Evolutionary conservation across 1,140 invertebrate species (phyloP).

Genomic region (Pygmarrhopalites habei): DNA sequence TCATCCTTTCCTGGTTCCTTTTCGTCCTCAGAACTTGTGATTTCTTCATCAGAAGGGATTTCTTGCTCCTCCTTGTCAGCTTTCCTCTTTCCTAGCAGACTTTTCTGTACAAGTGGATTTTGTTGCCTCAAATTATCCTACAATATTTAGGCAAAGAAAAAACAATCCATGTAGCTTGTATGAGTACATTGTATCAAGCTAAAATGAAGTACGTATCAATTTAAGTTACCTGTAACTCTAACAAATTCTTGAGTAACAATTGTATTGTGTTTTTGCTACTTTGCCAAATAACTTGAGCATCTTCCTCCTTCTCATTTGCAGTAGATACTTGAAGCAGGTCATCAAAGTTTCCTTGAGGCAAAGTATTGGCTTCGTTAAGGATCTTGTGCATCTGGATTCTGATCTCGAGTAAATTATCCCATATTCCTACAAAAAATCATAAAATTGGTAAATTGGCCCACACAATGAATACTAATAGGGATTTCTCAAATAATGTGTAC

Average conservation of each 20-base stretch:
- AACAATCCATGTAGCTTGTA: not conserved
- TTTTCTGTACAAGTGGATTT: slow-evolving; percentile 16
- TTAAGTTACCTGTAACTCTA: slow-evolving; percentile 50
- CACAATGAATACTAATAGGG: not conserved
- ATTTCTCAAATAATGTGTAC: not conserved
- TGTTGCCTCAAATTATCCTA: slow-evolving; percentile 17
- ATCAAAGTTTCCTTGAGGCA: slow-evolving; percentile 53
- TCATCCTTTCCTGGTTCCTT: slow-evolving; percentile 18
- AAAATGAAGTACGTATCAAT: not conserved
- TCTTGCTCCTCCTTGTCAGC: slow-evolving; percentile 43
- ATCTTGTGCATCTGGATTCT: slow-evolving; percentile 78
- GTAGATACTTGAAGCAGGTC: not conserved
- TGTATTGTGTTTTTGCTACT: too few relatives aligned
- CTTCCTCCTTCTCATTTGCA: too few relatives aligned
- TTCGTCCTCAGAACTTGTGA: slow-evolving; percentile 48
- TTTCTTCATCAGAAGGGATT: slow-evolving; percentile 53
- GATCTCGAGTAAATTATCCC: slow-evolving; percentile 73
- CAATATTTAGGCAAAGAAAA: not conserved
- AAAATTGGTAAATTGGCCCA: not conserved
- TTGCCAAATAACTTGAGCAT: too few relatives aligned
- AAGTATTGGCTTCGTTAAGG: slow-evolving; percentile 61
- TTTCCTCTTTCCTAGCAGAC: slow-evolving; percentile 15
- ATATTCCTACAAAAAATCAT: slow-evolving; percentile 50
- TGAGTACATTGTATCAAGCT: too few relatives aligned
- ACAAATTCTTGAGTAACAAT: too few relatives aligned